Percentiles rank a stretch among this genome's conserved stretches.
phyloP scores from a whole-genome alignment of 2,797 vertebrate species.

The Xiphorhynchus erythropygius region DNA sequence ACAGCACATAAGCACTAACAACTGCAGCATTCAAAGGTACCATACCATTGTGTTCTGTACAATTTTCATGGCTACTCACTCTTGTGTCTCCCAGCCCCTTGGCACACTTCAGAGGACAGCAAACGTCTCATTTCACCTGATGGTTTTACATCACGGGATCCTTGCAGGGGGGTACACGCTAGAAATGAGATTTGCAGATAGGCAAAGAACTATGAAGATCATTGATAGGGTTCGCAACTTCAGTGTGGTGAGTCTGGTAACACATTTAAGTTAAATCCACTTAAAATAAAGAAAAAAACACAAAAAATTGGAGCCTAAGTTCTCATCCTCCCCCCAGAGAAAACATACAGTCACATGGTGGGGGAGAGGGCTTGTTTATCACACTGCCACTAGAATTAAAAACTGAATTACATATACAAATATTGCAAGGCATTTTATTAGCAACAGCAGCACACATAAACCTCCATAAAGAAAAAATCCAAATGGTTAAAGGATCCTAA shows the following conservation, averaged over 20 bases:
- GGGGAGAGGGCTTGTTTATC: background rate
- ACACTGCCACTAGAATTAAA: background rate
- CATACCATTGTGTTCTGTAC: accelerated
- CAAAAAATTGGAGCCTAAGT: background rate
- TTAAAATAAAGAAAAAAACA: background rate
- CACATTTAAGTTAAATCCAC: accelerated
- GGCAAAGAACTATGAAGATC: background rate
- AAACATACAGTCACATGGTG: accelerated
- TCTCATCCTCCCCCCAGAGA: background rate
- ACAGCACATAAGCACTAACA: background rate
- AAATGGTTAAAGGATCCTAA: background rate
- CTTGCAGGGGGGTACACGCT: conserved; percentile 82
- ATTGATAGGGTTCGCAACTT: accelerated
- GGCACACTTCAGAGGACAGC: conserved; percentile 83
- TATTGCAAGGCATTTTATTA: background rate
- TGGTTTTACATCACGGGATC: conserved; percentile 78
- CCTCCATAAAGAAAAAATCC: accelerated
- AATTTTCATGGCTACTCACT: conserved; percentile 68
- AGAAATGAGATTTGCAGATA: background rate
- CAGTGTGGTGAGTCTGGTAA: accelerated
- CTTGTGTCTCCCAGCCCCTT: conserved; percentile 76
- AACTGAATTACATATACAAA: accelerated
- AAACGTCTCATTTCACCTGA: conserved; percentile 76
- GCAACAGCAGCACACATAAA: background rate
- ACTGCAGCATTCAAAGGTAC: accelerated